Evolutionary conservation across 2,113 vertebrate genomes (phyloP), one percentile per base, ranked within the genome.

Genomic region (Coptodon bakossiorum): DNA sequence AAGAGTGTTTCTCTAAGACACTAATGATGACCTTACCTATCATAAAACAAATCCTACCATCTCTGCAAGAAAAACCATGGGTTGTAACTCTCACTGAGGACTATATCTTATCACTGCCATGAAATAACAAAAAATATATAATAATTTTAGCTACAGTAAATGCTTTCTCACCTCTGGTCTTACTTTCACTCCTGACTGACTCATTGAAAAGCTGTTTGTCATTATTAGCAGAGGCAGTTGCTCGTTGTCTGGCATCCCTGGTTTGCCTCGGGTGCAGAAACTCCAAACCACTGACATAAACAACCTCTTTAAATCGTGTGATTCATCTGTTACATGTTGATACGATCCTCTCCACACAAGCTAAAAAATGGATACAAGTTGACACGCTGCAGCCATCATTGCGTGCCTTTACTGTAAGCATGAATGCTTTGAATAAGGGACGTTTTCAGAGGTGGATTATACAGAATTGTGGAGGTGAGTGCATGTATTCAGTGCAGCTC

Each of bases 241-340:
- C 86, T 91, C 14, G 91, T 86, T 93, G 88, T 91, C 92, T 93
- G 93, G 88, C 89, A 93, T 94, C 93, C 92, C 91, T 88, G 89
- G 89, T 94, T 94, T 43, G 92, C 95, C 95, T 76, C 82, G 89
- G 95, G 95, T 92, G 93, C 87, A 92, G 95, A 95, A 95, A 96
- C 94, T 95, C 89, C 83, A 90, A 94, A 93, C 89, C 91, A 82
- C 92, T 80, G 90, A 94, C 89, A 94, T 92, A 94, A 94, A 95
- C 93, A 94, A 91, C 43, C 85, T 92, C 88, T 93, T 95, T 92
- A 87, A 93, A 82, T 92, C 6, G 48, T 88, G 89, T 94, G 94
- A 95, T 93, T 96, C 92, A 96, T 94, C 89, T 90, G 90, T 84
- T 91, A 81, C 92, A 90, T 88, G 92, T 94, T 88, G 83, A 90